These are phyloP conservation scores for Xylocampa areola DNA, from an alignment of 2,888 invertebrate species.

Conservation along the genomic window DNA sequence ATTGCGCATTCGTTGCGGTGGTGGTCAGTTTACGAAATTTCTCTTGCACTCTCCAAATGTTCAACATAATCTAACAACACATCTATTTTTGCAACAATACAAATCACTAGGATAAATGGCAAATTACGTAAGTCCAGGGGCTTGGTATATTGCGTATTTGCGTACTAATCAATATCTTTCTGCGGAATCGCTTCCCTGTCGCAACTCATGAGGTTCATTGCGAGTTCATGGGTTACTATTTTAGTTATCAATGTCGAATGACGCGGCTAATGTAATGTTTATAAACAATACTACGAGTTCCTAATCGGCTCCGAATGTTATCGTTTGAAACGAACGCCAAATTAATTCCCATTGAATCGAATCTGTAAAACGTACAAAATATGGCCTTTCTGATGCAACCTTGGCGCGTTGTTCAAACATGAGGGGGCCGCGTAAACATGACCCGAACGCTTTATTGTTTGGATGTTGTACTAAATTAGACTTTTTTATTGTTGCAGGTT, in stretches of 20 bases:
- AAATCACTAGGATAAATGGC: slow-evolving; percentile 50
- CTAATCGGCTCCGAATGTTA: slow-evolving; percentile 44
- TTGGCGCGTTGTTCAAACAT: slow-evolving; percentile 44
- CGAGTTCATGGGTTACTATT: slow-evolving; percentile 55
- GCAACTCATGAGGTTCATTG: slow-evolving; percentile 12
- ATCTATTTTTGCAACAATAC: slow-evolving; percentile 57
- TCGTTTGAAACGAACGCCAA: slow-evolving; percentile 46
- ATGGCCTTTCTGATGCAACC: slow-evolving; percentile 54
- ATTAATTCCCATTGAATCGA: slow-evolving; percentile 43
- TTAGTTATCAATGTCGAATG: slow-evolving; percentile 54
- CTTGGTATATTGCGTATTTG: slow-evolving; percentile 11
- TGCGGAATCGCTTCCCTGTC: slow-evolving; percentile 14
- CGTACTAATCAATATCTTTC: slow-evolving; percentile 27
- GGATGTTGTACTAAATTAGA: slow-evolving; percentile 27
- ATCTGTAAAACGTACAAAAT: slow-evolving; percentile 47
- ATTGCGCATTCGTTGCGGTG: slow-evolving; percentile 56
- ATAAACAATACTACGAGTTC: slow-evolving; percentile 55
- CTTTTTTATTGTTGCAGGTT: slow-evolving; percentile 89
- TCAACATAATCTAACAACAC: slow-evolving; percentile 58
- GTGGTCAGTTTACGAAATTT: slow-evolving; percentile 62
- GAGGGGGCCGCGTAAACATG: slow-evolving; percentile 40
- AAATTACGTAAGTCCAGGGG: slow-evolving; percentile 39
- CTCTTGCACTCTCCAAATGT: slow-evolving; percentile 55
- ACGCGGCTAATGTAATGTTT: slow-evolving; percentile 55
- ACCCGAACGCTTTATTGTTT: slow-evolving; percentile 21